These are phyloP conservation scores for Montipora sp. DNA, from an alignment of 64 coral and sea anemone genomes.

Conservation along the genomic window DNA sequence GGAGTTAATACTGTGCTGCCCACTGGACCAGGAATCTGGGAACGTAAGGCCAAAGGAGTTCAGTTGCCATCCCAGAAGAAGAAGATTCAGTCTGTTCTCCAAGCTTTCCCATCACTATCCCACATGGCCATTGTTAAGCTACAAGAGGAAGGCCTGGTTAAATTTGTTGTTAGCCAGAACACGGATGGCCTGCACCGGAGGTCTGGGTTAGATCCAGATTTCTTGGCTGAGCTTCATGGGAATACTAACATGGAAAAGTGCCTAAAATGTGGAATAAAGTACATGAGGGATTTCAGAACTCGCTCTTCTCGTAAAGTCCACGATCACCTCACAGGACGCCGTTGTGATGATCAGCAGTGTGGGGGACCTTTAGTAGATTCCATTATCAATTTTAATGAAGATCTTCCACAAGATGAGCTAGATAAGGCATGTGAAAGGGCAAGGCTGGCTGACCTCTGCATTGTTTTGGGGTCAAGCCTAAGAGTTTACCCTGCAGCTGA, in stretches of 20 bases:
- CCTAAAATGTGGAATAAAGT: slow-evolving; percentile 69
- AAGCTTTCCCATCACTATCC: slow-evolving; percentile 57
- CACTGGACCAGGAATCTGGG: slow-evolving; percentile 75
- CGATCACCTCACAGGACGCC: slow-evolving; percentile 61
- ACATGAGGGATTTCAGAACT: slow-evolving; percentile 70
- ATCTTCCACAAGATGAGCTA: slow-evolving; percentile 66
- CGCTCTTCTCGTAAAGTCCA: slow-evolving; percentile 62
- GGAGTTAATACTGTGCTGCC: slow-evolving; percentile 72
- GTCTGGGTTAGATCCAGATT: slow-evolving; percentile 20
- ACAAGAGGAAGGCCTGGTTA: slow-evolving; percentile 61
- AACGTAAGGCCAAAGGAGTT: slow-evolving; percentile 53
- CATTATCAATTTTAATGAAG: slow-evolving; percentile 77
- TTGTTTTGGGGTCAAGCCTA: slow-evolving; percentile 72
- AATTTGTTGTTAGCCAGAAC: slow-evolving; percentile 74
- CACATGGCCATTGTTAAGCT: slow-evolving; percentile 72
- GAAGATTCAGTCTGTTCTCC: slow-evolving; percentile 49
- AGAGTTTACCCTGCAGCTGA: slow-evolving; percentile 70
- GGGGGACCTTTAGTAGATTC: slow-evolving; percentile 56
- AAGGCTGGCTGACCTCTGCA: slow-evolving; percentile 53
- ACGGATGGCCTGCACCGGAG: slow-evolving; percentile 68
- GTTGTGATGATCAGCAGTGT: slow-evolving; percentile 63
- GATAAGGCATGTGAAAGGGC: slow-evolving; percentile 34
- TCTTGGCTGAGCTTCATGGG: slow-evolving; percentile 69
- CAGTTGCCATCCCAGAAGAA: slow-evolving; percentile 22
- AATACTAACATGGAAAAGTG: slow-evolving; percentile 78